phyloP scores from a whole-genome alignment of 2,888 invertebrate species.

The Zele albiditarsus region DNA sequence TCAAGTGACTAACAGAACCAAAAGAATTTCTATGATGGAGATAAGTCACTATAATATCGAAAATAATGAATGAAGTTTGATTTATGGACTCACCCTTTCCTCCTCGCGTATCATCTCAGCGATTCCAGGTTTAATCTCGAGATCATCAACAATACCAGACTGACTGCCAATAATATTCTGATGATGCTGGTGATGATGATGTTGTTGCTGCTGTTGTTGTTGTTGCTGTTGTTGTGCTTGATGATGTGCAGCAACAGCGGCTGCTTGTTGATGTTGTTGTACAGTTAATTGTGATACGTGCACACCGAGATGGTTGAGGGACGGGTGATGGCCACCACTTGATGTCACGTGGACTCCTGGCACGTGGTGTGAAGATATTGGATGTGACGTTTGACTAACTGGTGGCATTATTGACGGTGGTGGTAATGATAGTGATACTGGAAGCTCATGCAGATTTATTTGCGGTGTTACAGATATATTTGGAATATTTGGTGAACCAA shows the following conservation, averaged over 20 bases:
- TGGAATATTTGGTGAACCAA: conserved; percentile 69
- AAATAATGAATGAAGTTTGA: not conserved
- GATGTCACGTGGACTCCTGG: conserved; percentile 68
- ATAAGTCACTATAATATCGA: too few relatives aligned
- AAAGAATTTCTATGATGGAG: too few relatives aligned
- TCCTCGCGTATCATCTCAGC: conserved; percentile 97
- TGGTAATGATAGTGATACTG: conserved; percentile 66
- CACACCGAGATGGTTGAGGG: conserved; percentile 66
- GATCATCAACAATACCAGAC: conserved; percentile 78
- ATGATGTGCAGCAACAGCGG: conserved; percentile 48
- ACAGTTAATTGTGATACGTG: conserved; percentile 64
- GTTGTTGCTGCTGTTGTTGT: conserved; percentile 51
- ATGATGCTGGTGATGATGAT: conserved; percentile 56
- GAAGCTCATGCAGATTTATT: conserved; percentile 71
- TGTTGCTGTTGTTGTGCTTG: conserved; percentile 54
- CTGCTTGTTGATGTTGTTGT: conserved; percentile 55
- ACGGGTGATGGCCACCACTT: conserved; percentile 59
- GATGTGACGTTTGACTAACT: conserved; percentile 63
- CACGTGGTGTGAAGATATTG: conserved; percentile 61
- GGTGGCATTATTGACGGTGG: conserved; percentile 62
- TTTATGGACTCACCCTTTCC: conserved; percentile 87
- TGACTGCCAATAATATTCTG: conserved; percentile 56
- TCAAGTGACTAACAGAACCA: too few relatives aligned
- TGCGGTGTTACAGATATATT: conserved; percentile 70
- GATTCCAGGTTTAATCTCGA: conserved; percentile 95